Conservation (phyloP, 1,140 invertebrate species). For the Leptinotarsa undecemlineata region DNA sequence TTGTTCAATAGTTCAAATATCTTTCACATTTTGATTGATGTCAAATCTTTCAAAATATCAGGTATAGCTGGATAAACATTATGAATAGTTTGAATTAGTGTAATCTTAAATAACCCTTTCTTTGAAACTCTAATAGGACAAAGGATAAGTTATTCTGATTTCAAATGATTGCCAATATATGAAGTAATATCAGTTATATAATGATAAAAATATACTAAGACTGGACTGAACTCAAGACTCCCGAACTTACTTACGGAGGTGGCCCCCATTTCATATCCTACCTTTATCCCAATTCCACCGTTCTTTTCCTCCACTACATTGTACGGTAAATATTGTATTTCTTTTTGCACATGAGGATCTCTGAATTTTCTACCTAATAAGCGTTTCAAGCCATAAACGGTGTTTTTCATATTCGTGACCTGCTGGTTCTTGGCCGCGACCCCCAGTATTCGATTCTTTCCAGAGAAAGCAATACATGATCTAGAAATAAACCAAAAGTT, state of each 20-base stretch:
- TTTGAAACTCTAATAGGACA: not conserved
- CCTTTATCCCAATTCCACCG: constrained; percentile 78
- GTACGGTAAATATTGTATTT: constrained; percentile 77
- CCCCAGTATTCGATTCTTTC: constrained; percentile 89
- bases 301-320: constrained; percentile 69
- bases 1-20: too few species aligned
- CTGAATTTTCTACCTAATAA: constrained; percentile 84
- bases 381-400: constrained; percentile 91
- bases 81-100: not conserved
- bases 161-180: constrained; percentile 1
- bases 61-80: not conserved
- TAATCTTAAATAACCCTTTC: too few species aligned
- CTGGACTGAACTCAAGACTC: too few species aligned
- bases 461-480: constrained; percentile 93
- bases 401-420: constrained; percentile 97
- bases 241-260: not conserved
- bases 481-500: constrained; percentile 60
- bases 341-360: constrained; percentile 84
- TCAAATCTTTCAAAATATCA: too few species aligned
- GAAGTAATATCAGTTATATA: constrained; percentile 1
- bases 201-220: not conserved
- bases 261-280: constrained; percentile 49
- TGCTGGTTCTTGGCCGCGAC: constrained; percentile 96
- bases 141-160: not conserved
- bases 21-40: too few species aligned